Percentiles rank a stretch among this genome's conserved stretches.
These are phyloP conservation scores for Nymphalis io DNA, from an alignment of 1,140 invertebrate species.

Conservation along the genomic window DNA sequence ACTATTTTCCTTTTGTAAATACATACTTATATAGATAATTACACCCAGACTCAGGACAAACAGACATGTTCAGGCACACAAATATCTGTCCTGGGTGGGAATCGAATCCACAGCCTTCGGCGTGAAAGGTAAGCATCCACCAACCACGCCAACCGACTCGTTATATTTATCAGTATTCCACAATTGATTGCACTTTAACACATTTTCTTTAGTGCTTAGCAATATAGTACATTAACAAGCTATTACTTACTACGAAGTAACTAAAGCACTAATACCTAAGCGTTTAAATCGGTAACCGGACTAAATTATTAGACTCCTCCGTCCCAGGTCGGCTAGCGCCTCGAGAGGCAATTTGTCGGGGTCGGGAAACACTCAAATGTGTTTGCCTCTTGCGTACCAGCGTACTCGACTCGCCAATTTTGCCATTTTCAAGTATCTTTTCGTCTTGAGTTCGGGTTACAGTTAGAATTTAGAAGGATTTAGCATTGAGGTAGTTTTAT, in stretches of 20 bases:
- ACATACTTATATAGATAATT: no score
- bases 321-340: slow-evolving; percentile 7
- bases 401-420: slow-evolving; percentile 49
- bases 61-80: no score
- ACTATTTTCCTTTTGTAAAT: no score
- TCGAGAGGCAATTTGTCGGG: slow-evolving; percentile 56
- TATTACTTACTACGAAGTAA: background rate
- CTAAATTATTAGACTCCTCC: slow-evolving; percentile 12
- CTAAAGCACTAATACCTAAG: background rate
- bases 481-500: background rate
- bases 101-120: no score
- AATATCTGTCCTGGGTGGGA: no score
- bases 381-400: slow-evolving; percentile 51
- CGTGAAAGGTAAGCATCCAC: no score
- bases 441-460: slow-evolving; percentile 12
- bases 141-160: no score
- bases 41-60: no score
- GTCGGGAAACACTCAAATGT: slow-evolving; percentile 51
- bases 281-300: slow-evolving; percentile 8
- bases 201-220: background rate
- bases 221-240: background rate
- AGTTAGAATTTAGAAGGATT: slow-evolving; percentile 8
- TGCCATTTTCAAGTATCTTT: slow-evolving; percentile 50
- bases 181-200: no score
- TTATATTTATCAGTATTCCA: no score